Evolutionary conservation across 2,113 vertebrate species (phyloP).

Genomic region (Larimichthys polyactis): DNA sequence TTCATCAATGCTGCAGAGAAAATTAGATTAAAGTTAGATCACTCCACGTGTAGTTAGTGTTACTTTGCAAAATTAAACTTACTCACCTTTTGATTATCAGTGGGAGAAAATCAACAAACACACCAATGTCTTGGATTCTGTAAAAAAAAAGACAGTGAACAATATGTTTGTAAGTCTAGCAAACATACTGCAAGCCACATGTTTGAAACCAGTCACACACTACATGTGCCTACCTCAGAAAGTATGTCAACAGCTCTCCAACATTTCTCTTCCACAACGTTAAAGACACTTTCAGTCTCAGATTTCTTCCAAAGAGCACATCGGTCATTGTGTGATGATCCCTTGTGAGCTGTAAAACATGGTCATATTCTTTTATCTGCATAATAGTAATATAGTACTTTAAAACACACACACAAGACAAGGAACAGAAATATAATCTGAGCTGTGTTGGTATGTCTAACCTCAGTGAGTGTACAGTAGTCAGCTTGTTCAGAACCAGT

Average conservation of each 20-base stretch:
- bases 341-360: conserved; percentile 86
- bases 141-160: conserved; percentile 34
- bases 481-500: conserved; percentile 87
- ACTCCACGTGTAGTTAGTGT: background rate
- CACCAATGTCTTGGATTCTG: conserved; percentile 93
- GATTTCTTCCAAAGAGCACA: conserved; percentile 92
- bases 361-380: background rate
- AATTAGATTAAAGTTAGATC: background rate
- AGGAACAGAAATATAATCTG: background rate
- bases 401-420: background rate
- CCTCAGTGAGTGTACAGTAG: conserved; percentile 89
- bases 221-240: conserved; percentile 86
- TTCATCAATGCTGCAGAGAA: conserved; percentile 88
- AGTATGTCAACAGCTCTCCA: conserved; percentile 92
- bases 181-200: background rate
- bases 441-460: conserved; percentile 68
- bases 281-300: conserved; percentile 92
- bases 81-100: conserved; percentile 91
- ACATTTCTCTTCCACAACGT: conserved; percentile 93
- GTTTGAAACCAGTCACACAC: background rate
- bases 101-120: conserved; percentile 94
- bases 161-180: conserved; percentile 1
- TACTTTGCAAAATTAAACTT: background rate
- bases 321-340: conserved; percentile 92
- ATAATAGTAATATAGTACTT: background rate